A percentile compares a stretch with the other conserved stretches of the same genome.
phyloP scores from a whole-genome alignment of 2,888 invertebrate species.

The Acronicta leporina region DNA sequence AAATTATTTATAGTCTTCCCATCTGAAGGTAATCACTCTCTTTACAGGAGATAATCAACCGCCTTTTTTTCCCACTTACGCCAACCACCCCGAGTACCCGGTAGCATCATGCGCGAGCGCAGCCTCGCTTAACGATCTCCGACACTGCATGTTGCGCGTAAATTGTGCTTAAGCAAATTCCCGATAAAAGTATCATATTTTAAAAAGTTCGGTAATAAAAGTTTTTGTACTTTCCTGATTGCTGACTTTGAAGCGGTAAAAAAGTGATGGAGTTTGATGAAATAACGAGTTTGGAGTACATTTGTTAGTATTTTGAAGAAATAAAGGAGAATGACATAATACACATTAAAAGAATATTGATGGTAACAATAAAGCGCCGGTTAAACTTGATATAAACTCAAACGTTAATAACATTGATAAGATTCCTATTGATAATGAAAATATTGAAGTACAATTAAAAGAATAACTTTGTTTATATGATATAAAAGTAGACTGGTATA shows the following conservation, averaged over 20 bases:
- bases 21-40: constrained; percentile 27
- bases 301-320: constrained; percentile 32
- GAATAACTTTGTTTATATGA: neutral
- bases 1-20: neutral
- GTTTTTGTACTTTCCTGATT: constrained; percentile 40
- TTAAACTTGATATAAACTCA: neutral
- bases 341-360: constrained; percentile 6
- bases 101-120: constrained; percentile 63
- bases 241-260: constrained; percentile 22
- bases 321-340: constrained; percentile 17
- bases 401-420: neutral
- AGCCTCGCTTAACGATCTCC: constrained; percentile 62
- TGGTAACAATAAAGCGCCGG: neutral
- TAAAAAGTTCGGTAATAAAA: constrained; percentile 41
- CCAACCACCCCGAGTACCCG: constrained; percentile 51
- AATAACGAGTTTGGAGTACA: constrained; percentile 34
- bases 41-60: constrained; percentile 17
- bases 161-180: constrained; percentile 61
- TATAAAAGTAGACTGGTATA: constrained; percentile 9
- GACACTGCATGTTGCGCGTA: constrained; percentile 58
- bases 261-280: constrained; percentile 43
- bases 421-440: neutral
- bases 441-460: neutral
- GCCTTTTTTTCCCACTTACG: constrained; percentile 42
- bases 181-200: constrained; percentile 51